A percentile compares a stretch with the other conserved stretches of the same genome.
These are phyloP conservation scores for Melanotaenia trifasciata DNA, from an alignment of 2,797 vertebrate genomes.

Conservation along the genomic window DNA sequence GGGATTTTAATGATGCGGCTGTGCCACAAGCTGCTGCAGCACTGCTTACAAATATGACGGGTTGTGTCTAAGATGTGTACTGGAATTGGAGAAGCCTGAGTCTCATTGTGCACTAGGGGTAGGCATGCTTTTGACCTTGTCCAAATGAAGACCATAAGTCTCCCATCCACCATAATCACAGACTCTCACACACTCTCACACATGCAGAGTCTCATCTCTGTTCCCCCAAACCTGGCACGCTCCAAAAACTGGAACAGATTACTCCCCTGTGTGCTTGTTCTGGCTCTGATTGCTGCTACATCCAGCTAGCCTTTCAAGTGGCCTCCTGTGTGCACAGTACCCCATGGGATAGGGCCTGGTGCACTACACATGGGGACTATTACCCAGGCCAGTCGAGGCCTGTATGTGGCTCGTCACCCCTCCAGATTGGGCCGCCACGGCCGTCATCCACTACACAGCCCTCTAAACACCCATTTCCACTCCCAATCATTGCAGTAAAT, in stretches of 20 bases:
- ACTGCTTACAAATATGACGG: slow-evolving; percentile 54
- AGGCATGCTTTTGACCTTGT: slow-evolving; percentile 71
- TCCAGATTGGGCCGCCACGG: slow-evolving; percentile 64
- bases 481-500: slow-evolving; percentile 80
- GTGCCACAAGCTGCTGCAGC: slow-evolving; percentile 68
- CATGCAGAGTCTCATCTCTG: slow-evolving; percentile 55
- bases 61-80: slow-evolving; percentile 57
- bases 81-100: slow-evolving; percentile 52
- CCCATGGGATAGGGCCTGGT: slow-evolving; percentile 76
- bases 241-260: slow-evolving; percentile 86
- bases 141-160: slow-evolving; percentile 65
- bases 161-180: slow-evolving; percentile 24
- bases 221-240: slow-evolving; percentile 65
- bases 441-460: slow-evolving; percentile 74
- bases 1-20: slow-evolving; percentile 73
- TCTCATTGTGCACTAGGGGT: slow-evolving; percentile 17
- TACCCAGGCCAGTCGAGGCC: slow-evolving; percentile 69
- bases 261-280: slow-evolving; percentile 81
- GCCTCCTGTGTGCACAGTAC: slow-evolving; percentile 78
- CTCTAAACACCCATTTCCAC: slow-evolving; percentile 78
- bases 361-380: slow-evolving; percentile 84
- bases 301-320: slow-evolving; percentile 85
- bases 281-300: slow-evolving; percentile 83
- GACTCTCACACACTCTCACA: slow-evolving; percentile 22
- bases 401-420: slow-evolving; percentile 57